Evolutionary conservation across 2,113 vertebrate species (phyloP).

Genomic region (Bucco capensis): DNA sequence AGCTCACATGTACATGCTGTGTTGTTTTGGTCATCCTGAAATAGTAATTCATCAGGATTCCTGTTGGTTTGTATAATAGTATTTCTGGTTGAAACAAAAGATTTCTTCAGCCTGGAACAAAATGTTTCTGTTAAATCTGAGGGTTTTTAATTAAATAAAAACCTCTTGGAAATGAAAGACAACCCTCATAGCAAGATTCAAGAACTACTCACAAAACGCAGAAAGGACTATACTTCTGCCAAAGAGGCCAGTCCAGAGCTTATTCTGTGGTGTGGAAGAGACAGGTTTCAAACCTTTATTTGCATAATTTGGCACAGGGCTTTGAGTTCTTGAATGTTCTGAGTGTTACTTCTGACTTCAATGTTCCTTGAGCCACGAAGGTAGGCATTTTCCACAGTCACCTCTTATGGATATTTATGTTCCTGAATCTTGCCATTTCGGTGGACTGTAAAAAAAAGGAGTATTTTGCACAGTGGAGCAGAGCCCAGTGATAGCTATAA

Average conservation of each 20-base stretch:
- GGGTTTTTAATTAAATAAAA: not conserved
- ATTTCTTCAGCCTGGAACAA: not conserved
- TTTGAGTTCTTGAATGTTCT: not conserved
- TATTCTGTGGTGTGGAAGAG: not conserved
- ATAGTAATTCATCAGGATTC: not conserved
- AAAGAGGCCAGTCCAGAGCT: not conserved
- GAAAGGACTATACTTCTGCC: not conserved
- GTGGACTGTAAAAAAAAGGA: not conserved
- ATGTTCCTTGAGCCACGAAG: not conserved
- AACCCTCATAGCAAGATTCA: not conserved
- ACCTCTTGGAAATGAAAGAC: not conserved
- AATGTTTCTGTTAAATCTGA: not conserved
- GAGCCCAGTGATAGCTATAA: not conserved
- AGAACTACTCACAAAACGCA: not conserved
- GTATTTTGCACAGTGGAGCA: not conserved
- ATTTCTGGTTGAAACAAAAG: not conserved
- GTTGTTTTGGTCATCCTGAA: not conserved
- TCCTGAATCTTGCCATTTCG: not conserved
- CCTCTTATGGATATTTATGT: not conserved
- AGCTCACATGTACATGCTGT: not conserved
- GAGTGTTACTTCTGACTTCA: not conserved
- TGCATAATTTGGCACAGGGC: not conserved
- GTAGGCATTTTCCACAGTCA: not conserved
- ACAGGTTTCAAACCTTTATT: not conserved
- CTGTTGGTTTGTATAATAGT: not conserved